phyloP scores from a whole-genome alignment of 1,140 invertebrate species.

The Xylocopa sonorina region DNA sequence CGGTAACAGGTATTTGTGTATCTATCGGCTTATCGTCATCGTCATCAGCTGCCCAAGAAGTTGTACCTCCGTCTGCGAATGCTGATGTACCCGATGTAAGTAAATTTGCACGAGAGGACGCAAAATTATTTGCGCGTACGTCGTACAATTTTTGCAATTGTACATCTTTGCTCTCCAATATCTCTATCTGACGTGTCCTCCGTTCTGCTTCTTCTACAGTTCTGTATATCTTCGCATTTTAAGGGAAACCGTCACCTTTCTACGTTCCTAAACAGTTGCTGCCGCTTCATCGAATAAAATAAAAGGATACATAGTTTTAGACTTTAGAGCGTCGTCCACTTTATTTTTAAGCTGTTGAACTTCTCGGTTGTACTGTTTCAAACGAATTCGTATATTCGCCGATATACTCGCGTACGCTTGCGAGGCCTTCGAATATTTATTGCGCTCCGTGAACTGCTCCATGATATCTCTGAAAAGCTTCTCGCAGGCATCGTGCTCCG shows the following conservation, averaged over 20 bases:
- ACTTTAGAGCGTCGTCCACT: constrained; percentile 80
- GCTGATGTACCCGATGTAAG: constrained; percentile 69
- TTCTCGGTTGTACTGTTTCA: constrained; percentile 85
- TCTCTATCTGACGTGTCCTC: constrained; percentile 83
- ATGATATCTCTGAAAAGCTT: constrained; percentile 85
- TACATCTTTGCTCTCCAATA: constrained; percentile 83
- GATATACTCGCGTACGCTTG: constrained; percentile 83
- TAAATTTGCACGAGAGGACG: constrained; percentile 65
- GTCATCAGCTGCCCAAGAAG: constrained; percentile 79
- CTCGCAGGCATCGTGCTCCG: constrained; percentile 86
- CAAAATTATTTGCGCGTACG: constrained; percentile 72
- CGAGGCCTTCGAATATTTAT: constrained; percentile 81
- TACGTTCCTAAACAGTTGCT: too few species aligned
- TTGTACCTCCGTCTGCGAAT: constrained; percentile 80
- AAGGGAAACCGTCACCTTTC: constrained; percentile 64
- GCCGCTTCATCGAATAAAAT: too few species aligned
- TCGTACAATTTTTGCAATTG: constrained; percentile 84
- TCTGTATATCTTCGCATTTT: constrained; percentile 74
- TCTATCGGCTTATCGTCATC: constrained; percentile 73
- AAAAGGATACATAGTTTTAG: constrained; percentile 83
- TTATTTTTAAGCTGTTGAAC: constrained; percentile 84
- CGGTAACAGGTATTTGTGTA: constrained; percentile 66
- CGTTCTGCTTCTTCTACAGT: constrained; percentile 85
- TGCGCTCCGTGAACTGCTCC: constrained; percentile 83
- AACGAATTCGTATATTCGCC: constrained; percentile 83